phyloP scores from a whole-genome alignment of 1,140 invertebrate species.

The Gryon sp. region DNA sequence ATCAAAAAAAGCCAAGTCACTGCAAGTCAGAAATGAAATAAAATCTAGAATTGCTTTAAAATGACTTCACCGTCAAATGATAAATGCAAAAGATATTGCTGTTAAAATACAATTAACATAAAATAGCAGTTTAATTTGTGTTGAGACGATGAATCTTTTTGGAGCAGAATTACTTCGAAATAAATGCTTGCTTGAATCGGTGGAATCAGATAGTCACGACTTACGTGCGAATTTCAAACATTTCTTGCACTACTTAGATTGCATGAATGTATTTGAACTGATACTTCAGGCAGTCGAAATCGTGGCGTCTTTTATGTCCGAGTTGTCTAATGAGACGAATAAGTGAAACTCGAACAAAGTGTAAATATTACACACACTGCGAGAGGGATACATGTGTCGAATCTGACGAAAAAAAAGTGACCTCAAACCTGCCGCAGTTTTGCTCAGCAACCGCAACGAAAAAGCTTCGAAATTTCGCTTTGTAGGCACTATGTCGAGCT shows the following conservation, averaged over 20 bases:
- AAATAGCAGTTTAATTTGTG: conserved; percentile 8
- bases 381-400: conserved; percentile 1
- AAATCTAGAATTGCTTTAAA: background rate
- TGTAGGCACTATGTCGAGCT: conserved; percentile 49
- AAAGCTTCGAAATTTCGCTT: conserved; percentile 55
- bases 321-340: conserved; percentile 34
- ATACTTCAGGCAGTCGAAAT: conserved; percentile 15
- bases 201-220: conserved; percentile 9
- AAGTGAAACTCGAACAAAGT: conserved; percentile 8
- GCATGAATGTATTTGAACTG: background rate
- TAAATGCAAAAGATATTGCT: no score
- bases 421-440: conserved; percentile 37
- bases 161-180: background rate
- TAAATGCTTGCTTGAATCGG: conserved; percentile 7
- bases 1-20: no score
- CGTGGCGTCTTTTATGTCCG: conserved; percentile 27
- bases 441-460: conserved; percentile 41
- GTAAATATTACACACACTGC: conserved; percentile 29
- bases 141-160: conserved; percentile 16
- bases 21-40: no score
- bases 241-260: conserved; percentile 16
- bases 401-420: conserved; percentile 33
- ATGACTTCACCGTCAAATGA: no score
- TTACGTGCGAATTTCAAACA: conserved; percentile 25
- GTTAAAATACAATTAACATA: conserved; percentile 16